Conservation (phyloP, 2,888 invertebrate species). For the Frankliniella intonsa region DNA sequence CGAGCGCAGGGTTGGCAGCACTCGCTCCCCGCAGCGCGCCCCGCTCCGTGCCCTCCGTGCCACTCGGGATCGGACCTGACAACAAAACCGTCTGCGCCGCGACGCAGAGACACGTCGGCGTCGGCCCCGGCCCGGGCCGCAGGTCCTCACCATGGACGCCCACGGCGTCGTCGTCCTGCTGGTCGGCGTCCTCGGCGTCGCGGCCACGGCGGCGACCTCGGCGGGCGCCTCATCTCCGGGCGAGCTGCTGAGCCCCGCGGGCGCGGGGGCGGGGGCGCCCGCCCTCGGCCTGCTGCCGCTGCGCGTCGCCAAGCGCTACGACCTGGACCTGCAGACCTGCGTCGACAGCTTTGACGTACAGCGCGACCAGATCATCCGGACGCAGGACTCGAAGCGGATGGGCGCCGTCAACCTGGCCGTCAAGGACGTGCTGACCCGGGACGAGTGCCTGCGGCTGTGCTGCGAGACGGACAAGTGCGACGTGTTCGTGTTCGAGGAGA, state of each 20-base stretch:
- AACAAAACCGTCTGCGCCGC: not conserved
- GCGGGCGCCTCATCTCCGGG: not conserved
- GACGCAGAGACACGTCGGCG: not conserved
- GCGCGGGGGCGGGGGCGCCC: not conserved
- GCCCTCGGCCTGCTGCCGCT: not conserved
- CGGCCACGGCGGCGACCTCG: not conserved
- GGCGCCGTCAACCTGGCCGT: slow-evolving; percentile 86
- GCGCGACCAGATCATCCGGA: slow-evolving; percentile 83
- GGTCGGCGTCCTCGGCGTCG: not conserved
- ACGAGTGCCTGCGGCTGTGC: slow-evolving; percentile 79
- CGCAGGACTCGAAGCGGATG: slow-evolving; percentile 80
- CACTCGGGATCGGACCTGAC: not conserved
- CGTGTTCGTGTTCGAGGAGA: slow-evolving; percentile 88
- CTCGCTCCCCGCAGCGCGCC: not conserved
- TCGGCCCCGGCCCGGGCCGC: not conserved
- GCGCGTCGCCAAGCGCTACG: not conserved
- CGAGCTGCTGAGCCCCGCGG: not conserved
- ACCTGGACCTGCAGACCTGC: slow-evolving; percentile 54
- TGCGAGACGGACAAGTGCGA: slow-evolving; percentile 84
- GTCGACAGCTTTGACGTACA: slow-evolving; percentile 77
- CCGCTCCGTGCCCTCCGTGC: not conserved
- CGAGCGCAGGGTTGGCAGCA: no score
- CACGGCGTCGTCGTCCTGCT: not conserved
- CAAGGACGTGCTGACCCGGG: slow-evolving; percentile 71
- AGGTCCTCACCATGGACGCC: not conserved